Base-by-base conservation (phyloP, 1,140 invertebrate species). In the Meteorus sp. region DNA sequence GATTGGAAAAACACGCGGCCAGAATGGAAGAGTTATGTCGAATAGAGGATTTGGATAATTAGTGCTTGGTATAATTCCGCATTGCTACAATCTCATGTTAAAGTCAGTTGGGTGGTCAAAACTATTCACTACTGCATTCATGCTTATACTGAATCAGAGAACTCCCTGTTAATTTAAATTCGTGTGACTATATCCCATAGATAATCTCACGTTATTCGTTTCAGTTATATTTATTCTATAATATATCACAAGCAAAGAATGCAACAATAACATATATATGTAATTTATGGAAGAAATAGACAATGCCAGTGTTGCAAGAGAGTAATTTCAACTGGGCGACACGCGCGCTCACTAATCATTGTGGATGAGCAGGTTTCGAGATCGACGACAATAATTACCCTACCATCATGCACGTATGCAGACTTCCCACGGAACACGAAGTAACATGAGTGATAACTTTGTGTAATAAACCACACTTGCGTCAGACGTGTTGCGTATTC, bases 171-270 rank as follows among this genome's bases (percentile, higher is more conserved):
- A n/a, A n/a, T n/a, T n/a, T n/a, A n/a, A n/a, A n/a, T n/a, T n/a
- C n/a, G n/a, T n/a, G n/a, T n/a, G n/a, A n/a, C n/a, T n/a, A n/a
- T n/a, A n/a, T n/a, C n/a, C n/a, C n/a, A n/a, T n/a, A n/a, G n/a
- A n/a, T n/a, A n/a, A 13, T 60, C 45, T 61, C 47, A 48, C 25
- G 53, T 45, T 19, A 61, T 61, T 61, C 54, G 53, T 52, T 61
- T 27, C 47, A 52, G 35, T 45, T 61, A 51, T 56, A n/a, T n/a
- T n/a, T n/a, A n/a, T n/a, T n/a, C n/a, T n/a, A n/a, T 56, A 9
- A 50, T 29, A 19, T 52, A 4, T 22, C 9, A 27, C 15, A 25
- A 29, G 57, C 37, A 59, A 59, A 39, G 20, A 4, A 22, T 15
- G 31, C 23, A 7, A 25, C 9, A 37, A 31, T 20, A 50, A 33